Evolutionary conservation across 2,888 invertebrate species (phyloP).

Genomic region (Coronaproctus castanopsis): DNA sequence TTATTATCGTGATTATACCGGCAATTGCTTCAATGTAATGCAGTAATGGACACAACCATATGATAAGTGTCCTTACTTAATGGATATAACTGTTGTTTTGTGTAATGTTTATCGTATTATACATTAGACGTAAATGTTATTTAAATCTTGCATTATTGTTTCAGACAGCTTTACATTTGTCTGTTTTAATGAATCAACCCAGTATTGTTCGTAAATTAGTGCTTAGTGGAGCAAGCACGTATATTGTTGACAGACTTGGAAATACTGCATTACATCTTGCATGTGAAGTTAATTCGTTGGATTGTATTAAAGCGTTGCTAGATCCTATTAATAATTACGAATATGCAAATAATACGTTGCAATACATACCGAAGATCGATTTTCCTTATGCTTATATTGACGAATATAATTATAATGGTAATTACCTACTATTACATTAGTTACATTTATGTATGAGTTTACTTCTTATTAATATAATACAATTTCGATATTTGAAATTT

Average conservation of each 20-base stretch:
- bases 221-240: constrained; percentile 48
- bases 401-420: constrained; percentile 9
- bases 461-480: neutral
- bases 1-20: no score
- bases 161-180: constrained; percentile 66
- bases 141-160: no score
- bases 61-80: no score
- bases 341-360: neutral
- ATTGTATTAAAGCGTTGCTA: constrained; percentile 20
- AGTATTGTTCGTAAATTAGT: constrained; percentile 54
- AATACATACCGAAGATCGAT: constrained; percentile 4
- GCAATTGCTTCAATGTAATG: no score
- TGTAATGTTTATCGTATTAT: no score
- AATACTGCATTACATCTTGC: constrained; percentile 77
- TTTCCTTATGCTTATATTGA: constrained; percentile 3
- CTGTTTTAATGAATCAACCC: constrained; percentile 55
- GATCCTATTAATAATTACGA: neutral
- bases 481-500: neutral
- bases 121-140: no score
- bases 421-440: neutral
- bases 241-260: constrained; percentile 48
- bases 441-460: neutral
- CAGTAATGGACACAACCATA: no score
- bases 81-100: no score
- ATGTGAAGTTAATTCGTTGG: constrained; percentile 43